Base-by-base conservation (phyloP, 2,113 vertebrate species). In the Passer domesticus region DNA sequence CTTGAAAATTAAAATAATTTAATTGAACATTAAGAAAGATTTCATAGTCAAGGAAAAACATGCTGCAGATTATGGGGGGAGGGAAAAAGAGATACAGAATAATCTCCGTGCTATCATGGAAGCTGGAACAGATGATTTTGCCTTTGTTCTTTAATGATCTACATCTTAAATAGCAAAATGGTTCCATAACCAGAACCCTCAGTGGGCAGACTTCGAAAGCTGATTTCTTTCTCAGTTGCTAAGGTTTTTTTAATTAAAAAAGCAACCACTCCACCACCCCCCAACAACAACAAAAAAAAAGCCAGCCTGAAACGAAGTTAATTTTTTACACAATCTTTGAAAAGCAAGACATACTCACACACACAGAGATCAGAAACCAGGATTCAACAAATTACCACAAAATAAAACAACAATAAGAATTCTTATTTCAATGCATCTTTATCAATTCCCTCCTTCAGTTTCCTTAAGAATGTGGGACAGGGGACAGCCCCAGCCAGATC, bases 91-190 rank as follows among this genome's bases (percentile, higher is more conserved):
- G 12, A 86, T 76, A 77, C 21, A 77, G 58, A 81, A 68, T 66
- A 67, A 47, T 69, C 69, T 90, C 47, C 50, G 4, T 60, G n/a
- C 44, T 85, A 77, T 88, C 58, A 46, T 22, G 52, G 77, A 90
- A 69, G 50, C 67, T 53, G 69, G 41, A 96, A 87, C 75, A 87
- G 77, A 83, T 60, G 92, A 82, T 85, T 97, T 80, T 93, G 67
- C 56, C 79, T 77, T 96, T 91, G 80, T 94, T 92, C 92, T 96
- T 94, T 86, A 96, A 81, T 17, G 25, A 93, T 39, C 92, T 89
- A 60, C 88, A 84, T 90, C 79, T 95, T 94, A 93, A 94, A 87
- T 4, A 89, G 83, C 33, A 92, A 94, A 96, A 93, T 46, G 49
- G 21, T 92, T 94, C 92, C 79, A 92, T n/a, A 81, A 85, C 28